Base-by-base conservation (phyloP, 2,888 invertebrate genomes). In the Machimus rusticus region DNA sequence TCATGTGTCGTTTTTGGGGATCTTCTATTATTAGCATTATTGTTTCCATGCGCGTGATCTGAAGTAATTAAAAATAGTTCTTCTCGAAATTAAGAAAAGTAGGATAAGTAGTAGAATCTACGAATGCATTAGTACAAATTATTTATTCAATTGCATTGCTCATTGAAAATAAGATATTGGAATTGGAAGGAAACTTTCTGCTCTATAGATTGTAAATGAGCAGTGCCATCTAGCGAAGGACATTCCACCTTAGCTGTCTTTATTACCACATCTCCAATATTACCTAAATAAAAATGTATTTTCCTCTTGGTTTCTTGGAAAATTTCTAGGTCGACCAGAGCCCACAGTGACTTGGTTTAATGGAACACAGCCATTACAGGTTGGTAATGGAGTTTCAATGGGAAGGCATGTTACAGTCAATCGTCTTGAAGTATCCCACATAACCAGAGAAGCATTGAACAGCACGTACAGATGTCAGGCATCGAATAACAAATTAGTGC, bases 401-500 rank as follows among this genome's bases (percentile, higher is more conserved):
- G 95, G 95, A 88, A 95, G 95, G 43, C 96, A 96, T 91, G 95
- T 97, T 86, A 95, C 97, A 74, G 96, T 97, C 88, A 98, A 97
- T 93, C 94, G 95, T 88, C 93, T 98, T 90, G 96, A 95, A 91
- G 94, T 97, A 89, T 94, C 95, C 23, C 95, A 95, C 89, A 94
- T 98, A 87, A 95, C 94, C 89, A 94, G 97, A 89, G 95, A 95
- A 88, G 96, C 97, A 90, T 94, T 97, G 87, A 97, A 97, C 92
- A 96, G 96, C 66, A 96, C 97, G 46, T 97, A 96, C 93, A 97
- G 96, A 92, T 98, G 98, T 92, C 95, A 97, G 92, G 97, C 97
- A 14, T 95, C 96, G 87, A 98, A 98, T 92, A 97, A 97, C 76
- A 96, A 97, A 92, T 95, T 97, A 88, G 96, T 96, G 92, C 95